Conservation (phyloP, 2,113 vertebrate species). For the Rostratula benghalensis region DNA sequence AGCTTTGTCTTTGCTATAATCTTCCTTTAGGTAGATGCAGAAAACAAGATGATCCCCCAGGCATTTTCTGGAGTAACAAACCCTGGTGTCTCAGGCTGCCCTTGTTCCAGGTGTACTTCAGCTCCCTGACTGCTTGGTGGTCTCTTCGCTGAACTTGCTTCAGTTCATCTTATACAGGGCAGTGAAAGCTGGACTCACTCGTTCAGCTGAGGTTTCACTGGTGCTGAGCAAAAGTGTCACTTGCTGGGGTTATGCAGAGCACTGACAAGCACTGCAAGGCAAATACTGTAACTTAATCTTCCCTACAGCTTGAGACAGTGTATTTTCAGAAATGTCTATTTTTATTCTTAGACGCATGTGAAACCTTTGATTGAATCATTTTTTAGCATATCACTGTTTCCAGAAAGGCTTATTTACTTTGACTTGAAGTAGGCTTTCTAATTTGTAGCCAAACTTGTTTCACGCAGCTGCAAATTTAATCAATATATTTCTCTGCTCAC, state of each 20-base stretch:
- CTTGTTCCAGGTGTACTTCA: neutral
- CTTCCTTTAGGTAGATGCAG: neutral
- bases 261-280: neutral
- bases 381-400: neutral
- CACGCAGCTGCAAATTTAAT: neutral
- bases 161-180: neutral
- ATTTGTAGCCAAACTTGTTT: neutral
- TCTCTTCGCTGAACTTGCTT: neutral
- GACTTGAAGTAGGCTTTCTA: neutral
- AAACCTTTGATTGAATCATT: neutral
- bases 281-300: neutral
- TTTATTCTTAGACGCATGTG: neutral
- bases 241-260: neutral
- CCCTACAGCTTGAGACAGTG: neutral
- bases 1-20: neutral
- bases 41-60: neutral
- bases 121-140: accelerated
- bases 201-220: neutral
- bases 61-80: neutral
- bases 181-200: neutral
- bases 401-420: neutral
- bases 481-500: neutral
- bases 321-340: neutral
- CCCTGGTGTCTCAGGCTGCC: accelerated
- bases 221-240: neutral